phyloP scores from a whole-genome alignment of 2,888 invertebrate genomes.

The Zeuzera pyrina region DNA sequence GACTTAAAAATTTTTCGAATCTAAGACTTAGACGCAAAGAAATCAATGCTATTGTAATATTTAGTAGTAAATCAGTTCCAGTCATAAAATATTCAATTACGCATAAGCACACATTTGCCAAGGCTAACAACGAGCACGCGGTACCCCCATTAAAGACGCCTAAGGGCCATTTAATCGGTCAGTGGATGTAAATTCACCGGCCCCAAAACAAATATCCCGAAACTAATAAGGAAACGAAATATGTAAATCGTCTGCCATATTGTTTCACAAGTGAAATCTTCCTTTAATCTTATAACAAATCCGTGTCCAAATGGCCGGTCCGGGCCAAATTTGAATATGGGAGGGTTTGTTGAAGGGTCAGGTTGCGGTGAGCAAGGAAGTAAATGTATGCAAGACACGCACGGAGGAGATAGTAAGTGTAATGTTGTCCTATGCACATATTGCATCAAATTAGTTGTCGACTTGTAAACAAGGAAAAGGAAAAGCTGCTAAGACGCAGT shows the following conservation, averaged over 20 bases:
- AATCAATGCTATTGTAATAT: too few species aligned
- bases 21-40: too few species aligned
- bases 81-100: constrained; percentile 73
- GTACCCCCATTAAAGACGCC: constrained; percentile 73
- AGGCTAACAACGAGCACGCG: constrained; percentile 72
- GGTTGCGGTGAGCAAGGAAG: constrained; percentile 49
- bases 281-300: constrained; percentile 75
- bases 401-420: constrained; percentile 65
- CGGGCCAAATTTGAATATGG: constrained; percentile 66
- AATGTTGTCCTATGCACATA: constrained; percentile 73
- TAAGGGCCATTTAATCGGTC: constrained; percentile 74
- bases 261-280: constrained; percentile 74
- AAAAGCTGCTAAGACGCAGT: constrained; percentile 64
- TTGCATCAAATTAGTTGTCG: constrained; percentile 74
- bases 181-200: constrained; percentile 70
- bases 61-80: constrained; percentile 57
- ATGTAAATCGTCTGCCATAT: constrained; percentile 73
- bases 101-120: constrained; percentile 71
- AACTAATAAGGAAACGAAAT: constrained; percentile 74
- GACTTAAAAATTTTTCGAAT: constrained; percentile 23
- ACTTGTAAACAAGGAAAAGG: constrained; percentile 69
- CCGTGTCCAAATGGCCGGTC: constrained; percentile 73
- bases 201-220: constrained; percentile 73
- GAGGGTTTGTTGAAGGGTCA: constrained; percentile 64
- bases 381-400: constrained; percentile 72